Conservation (phyloP, 2,113 vertebrate species). For the Charadrius vociferus region DNA sequence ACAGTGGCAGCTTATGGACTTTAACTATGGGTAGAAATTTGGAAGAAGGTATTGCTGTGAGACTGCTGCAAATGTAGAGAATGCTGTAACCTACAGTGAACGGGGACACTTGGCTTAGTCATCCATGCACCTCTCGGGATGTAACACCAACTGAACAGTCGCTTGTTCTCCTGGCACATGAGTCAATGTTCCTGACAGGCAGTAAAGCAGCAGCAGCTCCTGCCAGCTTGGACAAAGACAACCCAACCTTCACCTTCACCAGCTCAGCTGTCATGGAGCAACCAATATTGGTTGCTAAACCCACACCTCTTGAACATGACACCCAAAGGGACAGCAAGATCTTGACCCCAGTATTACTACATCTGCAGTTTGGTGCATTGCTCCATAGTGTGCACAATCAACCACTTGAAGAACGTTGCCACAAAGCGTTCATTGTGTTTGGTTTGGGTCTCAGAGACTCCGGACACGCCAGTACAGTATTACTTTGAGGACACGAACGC, state of each 20-base stretch:
- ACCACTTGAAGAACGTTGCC: accelerated
- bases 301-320: accelerated
- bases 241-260: neutral
- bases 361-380: neutral
- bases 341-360: neutral
- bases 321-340: neutral
- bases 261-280: neutral
- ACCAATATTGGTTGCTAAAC: neutral
- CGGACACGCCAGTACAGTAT: neutral
- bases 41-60: neutral
- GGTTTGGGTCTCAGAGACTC: neutral
- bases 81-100: neutral
- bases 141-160: neutral
- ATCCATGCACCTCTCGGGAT: neutral
- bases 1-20: neutral
- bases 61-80: neutral
- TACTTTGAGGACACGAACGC: neutral
- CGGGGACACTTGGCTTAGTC: accelerated
- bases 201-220: neutral
- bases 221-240: neutral
- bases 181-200: neutral
- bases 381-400: neutral
- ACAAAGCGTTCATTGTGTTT: neutral
- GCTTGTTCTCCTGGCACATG: neutral
- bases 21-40: neutral